Base-by-base conservation (phyloP, 1,140 invertebrate species). In the Diorhabda sublineata region DNA sequence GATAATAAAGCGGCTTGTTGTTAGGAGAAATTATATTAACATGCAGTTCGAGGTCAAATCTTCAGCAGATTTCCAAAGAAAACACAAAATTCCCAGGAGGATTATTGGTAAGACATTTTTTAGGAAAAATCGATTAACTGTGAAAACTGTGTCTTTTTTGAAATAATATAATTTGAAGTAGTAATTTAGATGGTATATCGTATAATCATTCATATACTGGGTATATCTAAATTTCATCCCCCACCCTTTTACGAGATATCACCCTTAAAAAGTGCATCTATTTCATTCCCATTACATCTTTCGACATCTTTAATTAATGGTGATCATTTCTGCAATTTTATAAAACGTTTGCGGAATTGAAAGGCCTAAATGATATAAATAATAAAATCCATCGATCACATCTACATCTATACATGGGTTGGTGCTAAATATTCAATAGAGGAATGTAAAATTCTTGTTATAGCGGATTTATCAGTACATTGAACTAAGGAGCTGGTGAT, bases 251-350 rank as follows among this genome's bases (percentile, higher is more conserved):
- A 26, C 26, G 26, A 26, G 26, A 26, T 1, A 26, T 26, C 26
- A 26, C 0, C 26, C 26, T 26, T 74, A 67, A 73, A 75, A 58
- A 73, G 73, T 69, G 72, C 70, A 69, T 75, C 74, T 43, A 59
- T 59, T 61, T 69, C 68, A 43, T 58, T 26, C n/a, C 76, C 58
- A 52, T 68, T 74, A 68, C 63, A 7, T 11, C 74, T 69, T 74
- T 79, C 76, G 0, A 8, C 68, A 74, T 79, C 73, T 75, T 79
- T 78, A 5, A 79, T 78, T 11, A 73, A 78, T 2, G 75, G 73
- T 52, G 69, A 26, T 26, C 26, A 26, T 26, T 1, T 26, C 26
- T 26, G 1, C 26, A 26, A 26, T 26, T 26, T 26, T 26, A 26
- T 26, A 26, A 26, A 26, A 26, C 26, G 26, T 26, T 26, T 26